phyloP scores from a whole-genome alignment of 1,140 invertebrate species.

The Latrodectus geometricus region DNA sequence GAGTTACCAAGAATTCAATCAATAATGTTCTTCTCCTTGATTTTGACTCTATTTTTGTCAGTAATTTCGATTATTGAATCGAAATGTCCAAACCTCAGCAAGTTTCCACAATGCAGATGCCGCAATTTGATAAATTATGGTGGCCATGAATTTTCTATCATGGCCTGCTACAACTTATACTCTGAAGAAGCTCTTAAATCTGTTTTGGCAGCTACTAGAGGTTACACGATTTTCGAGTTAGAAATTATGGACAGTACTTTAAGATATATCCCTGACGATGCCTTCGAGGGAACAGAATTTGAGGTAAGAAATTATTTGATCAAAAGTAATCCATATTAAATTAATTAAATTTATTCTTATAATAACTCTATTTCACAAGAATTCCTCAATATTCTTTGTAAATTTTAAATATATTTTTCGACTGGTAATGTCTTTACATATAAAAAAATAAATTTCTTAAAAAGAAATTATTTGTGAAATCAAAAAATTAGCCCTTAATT shows the following conservation, averaged over 20 bases:
- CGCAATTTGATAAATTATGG: background rate
- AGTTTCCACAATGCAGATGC: background rate
- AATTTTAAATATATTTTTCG: too few relatives aligned
- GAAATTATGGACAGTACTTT: slow-evolving; percentile 18
- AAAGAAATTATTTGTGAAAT: too few relatives aligned
- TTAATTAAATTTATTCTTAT: too few relatives aligned
- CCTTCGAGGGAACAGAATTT: slow-evolving; percentile 17
- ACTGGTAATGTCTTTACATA: too few relatives aligned
- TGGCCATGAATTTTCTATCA: slow-evolving; percentile 4
- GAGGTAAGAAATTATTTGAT: slow-evolving; percentile 4
- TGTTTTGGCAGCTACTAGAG: background rate
- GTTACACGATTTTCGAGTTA: slow-evolving; percentile 9
- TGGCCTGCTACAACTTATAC: slow-evolving; percentile 9
- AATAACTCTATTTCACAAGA: too few relatives aligned
- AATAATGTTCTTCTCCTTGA: too few relatives aligned
- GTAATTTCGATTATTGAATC: background rate
- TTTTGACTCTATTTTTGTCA: too few relatives aligned
- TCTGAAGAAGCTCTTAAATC: slow-evolving; percentile 17
- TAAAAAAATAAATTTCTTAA: too few relatives aligned
- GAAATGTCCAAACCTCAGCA: background rate
- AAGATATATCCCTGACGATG: slow-evolving; percentile 23
- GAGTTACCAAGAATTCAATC: too few relatives aligned
- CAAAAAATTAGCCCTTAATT: too few relatives aligned
- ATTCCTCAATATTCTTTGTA: too few relatives aligned
- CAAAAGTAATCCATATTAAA: too few relatives aligned